These are phyloP conservation scores for Drosophila lowei DNA, from an alignment of 1,140 invertebrate genomes.

Conservation along the genomic window DNA sequence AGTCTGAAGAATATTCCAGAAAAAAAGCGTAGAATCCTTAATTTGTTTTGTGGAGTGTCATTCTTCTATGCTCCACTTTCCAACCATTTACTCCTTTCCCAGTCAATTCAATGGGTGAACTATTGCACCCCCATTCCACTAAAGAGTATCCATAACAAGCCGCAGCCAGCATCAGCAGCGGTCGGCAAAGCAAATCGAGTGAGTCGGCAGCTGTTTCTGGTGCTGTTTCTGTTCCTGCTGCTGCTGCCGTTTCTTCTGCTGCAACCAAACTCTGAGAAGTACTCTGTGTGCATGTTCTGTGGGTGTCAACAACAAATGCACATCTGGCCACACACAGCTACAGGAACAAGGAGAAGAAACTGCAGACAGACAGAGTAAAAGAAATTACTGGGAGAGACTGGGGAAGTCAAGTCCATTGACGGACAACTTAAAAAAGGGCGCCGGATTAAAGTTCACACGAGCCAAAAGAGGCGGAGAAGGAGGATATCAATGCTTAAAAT, in stretches of 20 bases:
- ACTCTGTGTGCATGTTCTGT: constrained; percentile 39
- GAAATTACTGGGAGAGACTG: constrained; percentile 57
- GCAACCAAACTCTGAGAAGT: too few species aligned
- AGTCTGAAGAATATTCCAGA: too few species aligned
- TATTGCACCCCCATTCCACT: constrained; percentile 17
- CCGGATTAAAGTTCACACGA: constrained; percentile 41
- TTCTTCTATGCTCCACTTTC: too few species aligned
- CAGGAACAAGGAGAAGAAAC: constrained; percentile 17
- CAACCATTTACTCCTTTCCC: too few species aligned
- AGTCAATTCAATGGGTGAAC: neutral
- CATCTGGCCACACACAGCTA: constrained; percentile 53
- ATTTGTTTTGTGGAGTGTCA: too few species aligned
- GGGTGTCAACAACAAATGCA: constrained; percentile 72
- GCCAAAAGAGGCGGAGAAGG: neutral
- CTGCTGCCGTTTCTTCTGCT: neutral
- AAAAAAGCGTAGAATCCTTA: too few species aligned
- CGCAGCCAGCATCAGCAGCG: neutral
- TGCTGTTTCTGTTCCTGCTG: too few species aligned
- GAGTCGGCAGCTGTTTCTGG: constrained; percentile 49
- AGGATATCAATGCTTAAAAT: constrained; percentile 32
- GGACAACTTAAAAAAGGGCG: constrained; percentile 51
- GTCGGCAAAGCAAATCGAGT: constrained; percentile 63
- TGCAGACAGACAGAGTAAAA: constrained; percentile 24
- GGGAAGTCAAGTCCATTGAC: constrained; percentile 16
- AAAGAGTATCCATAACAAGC: constrained; percentile 23